Base-by-base conservation (phyloP, 2,797 vertebrate species). In the Ataeniobius toweri region DNA sequence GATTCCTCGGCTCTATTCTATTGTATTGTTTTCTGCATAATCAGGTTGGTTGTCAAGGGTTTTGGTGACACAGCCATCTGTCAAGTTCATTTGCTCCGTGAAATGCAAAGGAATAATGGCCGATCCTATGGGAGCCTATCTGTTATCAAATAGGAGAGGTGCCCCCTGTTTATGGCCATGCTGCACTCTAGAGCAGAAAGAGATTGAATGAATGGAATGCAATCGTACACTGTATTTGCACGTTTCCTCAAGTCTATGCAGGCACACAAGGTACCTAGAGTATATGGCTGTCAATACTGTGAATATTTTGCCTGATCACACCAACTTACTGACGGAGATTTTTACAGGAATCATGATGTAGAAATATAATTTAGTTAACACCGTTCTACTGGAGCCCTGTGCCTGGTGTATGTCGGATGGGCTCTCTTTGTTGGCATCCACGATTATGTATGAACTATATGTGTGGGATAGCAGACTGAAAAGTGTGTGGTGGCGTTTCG, bases 21-120 rank as follows among this genome's bases (percentile, higher is more conserved):
- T 99, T 98, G 98, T 98, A 98, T 99, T 99, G 97, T 99, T 98
- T 99, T 98, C 97, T 98, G 98, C 97, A 99, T 99, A 99, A 98
- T 98, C 97, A 97, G 95, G 96, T 97, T 96, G 96, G 97, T 98
- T 97, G 97, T 97, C 97, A 97, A 97, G 97, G 98, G 96, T 98
- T 98, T 97, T 96, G 97, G 97, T 99, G 98, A 99, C 98, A 99
- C 95, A 93, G 95, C 98, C 98, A 99, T 99, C 98, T 99, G 98
- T 99, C 98, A 99, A 99, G 98, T 99, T 98, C 98, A 99, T 99
- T 99, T 99, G 97, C 97, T 97, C 95, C 94, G 96, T 80, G 96
- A 98, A 98, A 99, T 96, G 97, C 97, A 96, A 86, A 96, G 96
- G 95, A 97, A 98, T 98, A 98, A 99, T 97, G 96, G 96, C 92